Evolutionary conservation across 2,797 vertebrate species (phyloP), one percentile per base, ranked within the genome.

Genomic region (Brachyalestes nurse): DNA sequence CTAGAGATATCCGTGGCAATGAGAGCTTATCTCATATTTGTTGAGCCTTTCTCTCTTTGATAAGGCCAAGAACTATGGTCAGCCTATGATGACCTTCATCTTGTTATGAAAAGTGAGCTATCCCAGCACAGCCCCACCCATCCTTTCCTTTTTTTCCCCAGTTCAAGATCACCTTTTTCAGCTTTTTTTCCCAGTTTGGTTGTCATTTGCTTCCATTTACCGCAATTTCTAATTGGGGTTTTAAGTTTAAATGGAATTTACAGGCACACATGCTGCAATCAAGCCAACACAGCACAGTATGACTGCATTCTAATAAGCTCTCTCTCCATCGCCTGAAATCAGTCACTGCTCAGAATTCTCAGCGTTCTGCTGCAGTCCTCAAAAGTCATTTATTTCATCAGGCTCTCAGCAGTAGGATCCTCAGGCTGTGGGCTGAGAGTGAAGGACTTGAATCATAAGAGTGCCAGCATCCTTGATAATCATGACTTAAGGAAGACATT

Each of bases 401-500:
- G 21, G 40, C 49, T 83, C 49, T 75, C 47, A 72, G 58, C 45
- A 42, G 58, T 47, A 51, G 72, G 65, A 71, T 70, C 2, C 51
- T 74, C 64, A 62, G 38, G 64, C 55, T 64, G 55, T 77, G 57
- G n/a, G 69, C 66, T 19, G 7, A 66, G 73, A 75, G 62, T 55
- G 23, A 55, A 55, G 53, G 58, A 71, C 23, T 67, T 34, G 3
- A 66, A 45, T 58, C 25, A 76, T 7, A 38, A 77, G 23, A 77
- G 42, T 38, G 25, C 79, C 53, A 72, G 67, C 51, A 25, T 65
- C 40, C 72, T 45, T 70, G 57, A 40, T 61, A 60, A 77, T 77
- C 61, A 71, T 55, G 64, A 75, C 40, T 77, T 79, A 23, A 73
- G 23, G 38, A 86, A 62, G 67, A 55, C 75, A 17, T 72, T 21